Conservation (phyloP, 1,140 invertebrate species). For the Chironomus tepperi region DNA sequence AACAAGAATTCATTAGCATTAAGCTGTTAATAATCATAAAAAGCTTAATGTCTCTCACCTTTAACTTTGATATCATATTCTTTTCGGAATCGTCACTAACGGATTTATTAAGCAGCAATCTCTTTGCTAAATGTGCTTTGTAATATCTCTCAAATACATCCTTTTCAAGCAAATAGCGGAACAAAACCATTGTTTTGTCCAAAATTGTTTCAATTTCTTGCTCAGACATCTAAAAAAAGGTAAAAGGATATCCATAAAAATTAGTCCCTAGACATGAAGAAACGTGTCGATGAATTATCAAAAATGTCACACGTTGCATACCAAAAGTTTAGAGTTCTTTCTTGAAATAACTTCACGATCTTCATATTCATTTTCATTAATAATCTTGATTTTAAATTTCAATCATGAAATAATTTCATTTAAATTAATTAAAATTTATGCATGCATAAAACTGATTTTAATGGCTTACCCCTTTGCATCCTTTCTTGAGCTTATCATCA, state of each 20-base stretch:
- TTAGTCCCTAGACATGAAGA: no score
- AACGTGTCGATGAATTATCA: no score
- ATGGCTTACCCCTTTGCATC: constrained; percentile 92
- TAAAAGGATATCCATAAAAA: no score
- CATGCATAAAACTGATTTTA: no score
- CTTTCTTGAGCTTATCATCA: constrained; percentile 99
- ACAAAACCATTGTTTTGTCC: constrained; percentile 99
- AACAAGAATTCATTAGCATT: no score
- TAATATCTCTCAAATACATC: constrained; percentile 99
- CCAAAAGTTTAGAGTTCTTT: constrained; percentile 26
- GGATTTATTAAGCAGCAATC: constrained; percentile 94
- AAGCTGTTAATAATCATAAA: no score
- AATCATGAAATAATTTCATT: not conserved
- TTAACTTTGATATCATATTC: constrained; percentile 99
- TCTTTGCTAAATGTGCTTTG: constrained; percentile 97
- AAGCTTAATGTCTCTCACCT: constrained; percentile 62
- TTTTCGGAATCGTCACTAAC: constrained; percentile 99
- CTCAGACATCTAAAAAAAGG: constrained; percentile 84
- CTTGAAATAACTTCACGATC: not conserved
- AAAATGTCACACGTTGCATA: not conserved
- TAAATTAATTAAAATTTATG: not conserved
- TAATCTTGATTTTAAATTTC: not conserved
- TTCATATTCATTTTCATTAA: not conserved
- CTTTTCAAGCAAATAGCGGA: constrained; percentile 99
- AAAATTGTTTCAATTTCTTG: constrained; percentile 95